phyloP scores from a whole-genome alignment of 2,797 vertebrate species.

The Schizopygopsis pylzovi region DNA sequence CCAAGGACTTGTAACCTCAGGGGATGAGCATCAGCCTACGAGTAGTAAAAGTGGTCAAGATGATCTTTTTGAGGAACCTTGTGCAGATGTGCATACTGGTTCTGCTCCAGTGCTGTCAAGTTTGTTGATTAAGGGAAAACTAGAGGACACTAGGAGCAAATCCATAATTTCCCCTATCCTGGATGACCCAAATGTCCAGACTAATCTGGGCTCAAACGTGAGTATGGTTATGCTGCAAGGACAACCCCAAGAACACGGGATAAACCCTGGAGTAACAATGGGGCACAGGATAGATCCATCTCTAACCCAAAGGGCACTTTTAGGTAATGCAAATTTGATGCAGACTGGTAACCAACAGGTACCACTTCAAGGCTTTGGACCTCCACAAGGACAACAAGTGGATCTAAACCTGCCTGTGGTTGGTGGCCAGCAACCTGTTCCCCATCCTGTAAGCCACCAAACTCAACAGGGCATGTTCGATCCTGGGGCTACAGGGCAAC shows the following conservation, averaged over 20 bases:
- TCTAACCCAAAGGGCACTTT: slow-evolving; percentile 70
- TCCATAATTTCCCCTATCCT: slow-evolving; percentile 72
- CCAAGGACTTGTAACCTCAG: slow-evolving; percentile 59
- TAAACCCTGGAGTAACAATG: slow-evolving; percentile 73
- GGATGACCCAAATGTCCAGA: slow-evolving; percentile 67
- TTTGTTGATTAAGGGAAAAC: slow-evolving; percentile 79
- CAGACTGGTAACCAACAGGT: slow-evolving; percentile 70
- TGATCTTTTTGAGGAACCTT: slow-evolving; percentile 65
- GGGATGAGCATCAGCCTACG: slow-evolving; percentile 55
- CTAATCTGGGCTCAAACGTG: slow-evolving; percentile 66
- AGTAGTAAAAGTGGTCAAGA: slow-evolving; percentile 60
- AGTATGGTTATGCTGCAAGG: slow-evolving; percentile 72
- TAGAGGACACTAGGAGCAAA: slow-evolving; percentile 71
- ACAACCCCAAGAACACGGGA: slow-evolving; percentile 73
- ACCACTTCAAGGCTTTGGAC: slow-evolving; percentile 76
- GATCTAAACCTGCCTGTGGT: slow-evolving; percentile 67
- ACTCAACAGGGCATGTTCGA: slow-evolving; percentile 78
- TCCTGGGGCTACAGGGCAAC: slow-evolving; percentile 57
- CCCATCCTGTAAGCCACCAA: slow-evolving; percentile 67
- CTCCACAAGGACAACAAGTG: slow-evolving; percentile 69
- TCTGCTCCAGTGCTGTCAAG: slow-evolving; percentile 80
- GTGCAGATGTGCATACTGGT: slow-evolving; percentile 70
- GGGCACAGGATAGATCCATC: slow-evolving; percentile 75
- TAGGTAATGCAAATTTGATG: slow-evolving; percentile 75
- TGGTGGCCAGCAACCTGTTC: slow-evolving; percentile 48